phyloP scores from a whole-genome alignment of 2,113 vertebrate genomes.

The Tonatia bakeri region DNA sequence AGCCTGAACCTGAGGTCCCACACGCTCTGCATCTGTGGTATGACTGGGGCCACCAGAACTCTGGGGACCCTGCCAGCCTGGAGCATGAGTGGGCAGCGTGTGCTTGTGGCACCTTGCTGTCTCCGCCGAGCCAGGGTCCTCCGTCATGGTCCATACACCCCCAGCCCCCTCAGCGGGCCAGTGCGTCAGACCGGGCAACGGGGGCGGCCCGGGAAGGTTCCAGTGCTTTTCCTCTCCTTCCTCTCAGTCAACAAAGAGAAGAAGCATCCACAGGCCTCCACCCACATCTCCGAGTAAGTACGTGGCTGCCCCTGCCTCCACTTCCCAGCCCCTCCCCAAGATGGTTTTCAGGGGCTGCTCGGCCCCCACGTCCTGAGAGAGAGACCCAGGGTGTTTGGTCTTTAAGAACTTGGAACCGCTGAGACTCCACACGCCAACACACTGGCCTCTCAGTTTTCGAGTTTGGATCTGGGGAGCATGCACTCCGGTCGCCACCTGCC shows the following conservation, averaged over 20 bases:
- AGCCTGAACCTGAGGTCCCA: background rate
- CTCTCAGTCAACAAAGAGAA: conserved; percentile 84
- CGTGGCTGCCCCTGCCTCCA: fast-evolving
- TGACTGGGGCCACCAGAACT: background rate
- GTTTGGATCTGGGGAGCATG: fast-evolving
- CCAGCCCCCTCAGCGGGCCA: background rate
- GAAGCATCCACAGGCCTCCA: conserved; percentile 81
- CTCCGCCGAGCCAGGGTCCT: background rate
- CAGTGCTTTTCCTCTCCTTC: background rate
- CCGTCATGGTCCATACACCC: background rate
- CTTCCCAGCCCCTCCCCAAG: background rate
- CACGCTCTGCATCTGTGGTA: background rate
- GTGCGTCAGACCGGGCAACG: background rate
- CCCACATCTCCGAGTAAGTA: conserved; percentile 89
- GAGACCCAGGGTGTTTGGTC: background rate
- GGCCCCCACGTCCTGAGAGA: background rate
- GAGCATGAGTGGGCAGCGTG: background rate
- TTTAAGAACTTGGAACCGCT: fast-evolving
- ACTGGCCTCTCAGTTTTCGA: fast-evolving
- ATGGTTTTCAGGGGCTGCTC: too few relatives aligned
- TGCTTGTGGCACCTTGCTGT: background rate
- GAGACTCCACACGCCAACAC: fast-evolving
- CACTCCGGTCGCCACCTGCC: fast-evolving
- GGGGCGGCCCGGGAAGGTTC: background rate
- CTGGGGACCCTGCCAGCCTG: background rate